A percentile compares a stretch with the other conserved stretches of the same genome.
Evolutionary conservation across 2,113 vertebrate genomes (phyloP).

Genomic region (Syngnathus typhle): DNA sequence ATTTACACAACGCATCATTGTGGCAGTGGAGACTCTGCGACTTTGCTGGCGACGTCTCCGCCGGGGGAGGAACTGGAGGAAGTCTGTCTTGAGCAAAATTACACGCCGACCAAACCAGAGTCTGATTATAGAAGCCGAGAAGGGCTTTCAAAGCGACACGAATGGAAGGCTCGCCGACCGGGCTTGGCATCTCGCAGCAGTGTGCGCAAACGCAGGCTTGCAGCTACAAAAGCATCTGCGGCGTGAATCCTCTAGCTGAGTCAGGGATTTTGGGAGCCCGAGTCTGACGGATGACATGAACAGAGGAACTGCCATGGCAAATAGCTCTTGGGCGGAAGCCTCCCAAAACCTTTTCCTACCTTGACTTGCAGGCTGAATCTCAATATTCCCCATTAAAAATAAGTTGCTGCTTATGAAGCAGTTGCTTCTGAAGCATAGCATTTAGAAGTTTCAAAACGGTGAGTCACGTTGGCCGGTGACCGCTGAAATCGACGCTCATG

Average conservation of each 20-base stretch:
- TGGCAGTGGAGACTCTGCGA: conserved; percentile 26
- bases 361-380: not conserved
- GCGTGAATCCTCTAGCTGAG: conserved; percentile 42
- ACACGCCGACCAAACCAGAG: conserved; percentile 63
- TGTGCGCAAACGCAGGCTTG: conserved; percentile 21
- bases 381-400: no score
- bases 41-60: conserved; percentile 58
- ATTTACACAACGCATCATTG: conserved; percentile 54
- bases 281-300: not conserved
- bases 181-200: not conserved
- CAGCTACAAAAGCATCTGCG: conserved; percentile 55
- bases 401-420: no score
- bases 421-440: no score
- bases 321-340: conserved; percentile 10
- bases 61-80: conserved; percentile 63
- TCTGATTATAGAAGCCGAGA: conserved; percentile 71
- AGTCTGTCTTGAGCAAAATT: conserved; percentile 71
- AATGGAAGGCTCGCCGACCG: conserved; percentile 3
- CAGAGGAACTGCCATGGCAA: conserved; percentile 1
- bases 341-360: not conserved
- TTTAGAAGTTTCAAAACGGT: no score
- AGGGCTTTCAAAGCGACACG: conserved; percentile 55
- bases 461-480: no score
- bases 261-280: conserved; percentile 17
- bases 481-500: not conserved